Percentiles rank a stretch among this genome's conserved stretches.
These are phyloP conservation scores for Microctonus aethiopoides DNA, from an alignment of 2,888 invertebrate species.

Conservation along the genomic window DNA sequence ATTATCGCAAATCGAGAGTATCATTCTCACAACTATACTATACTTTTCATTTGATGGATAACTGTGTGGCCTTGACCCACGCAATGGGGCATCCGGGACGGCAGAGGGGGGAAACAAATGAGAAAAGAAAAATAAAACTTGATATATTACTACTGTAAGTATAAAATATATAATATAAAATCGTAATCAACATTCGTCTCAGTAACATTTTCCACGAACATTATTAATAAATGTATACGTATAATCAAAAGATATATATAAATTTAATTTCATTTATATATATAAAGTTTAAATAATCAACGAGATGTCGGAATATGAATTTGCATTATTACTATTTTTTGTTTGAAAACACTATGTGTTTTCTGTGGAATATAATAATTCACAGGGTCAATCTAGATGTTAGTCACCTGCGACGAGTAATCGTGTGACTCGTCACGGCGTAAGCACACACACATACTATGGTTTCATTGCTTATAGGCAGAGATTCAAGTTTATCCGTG, in stretches of 20 bases:
- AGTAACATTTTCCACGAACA: background rate
- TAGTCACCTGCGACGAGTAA: slow-evolving; percentile 33
- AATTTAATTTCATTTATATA: background rate
- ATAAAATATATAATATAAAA: no score
- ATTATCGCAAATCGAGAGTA: slow-evolving; percentile 27
- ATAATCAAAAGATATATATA: background rate
- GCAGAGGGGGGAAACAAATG: background rate
- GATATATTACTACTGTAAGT: background rate
- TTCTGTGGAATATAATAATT: background rate
- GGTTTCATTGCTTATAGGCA: background rate
- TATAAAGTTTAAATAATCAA: no score
- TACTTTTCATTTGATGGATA: slow-evolving; percentile 17
- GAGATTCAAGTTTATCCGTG: slow-evolving; percentile 14
- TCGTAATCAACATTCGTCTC: background rate
- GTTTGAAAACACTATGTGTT: background rate
- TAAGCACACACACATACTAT: background rate
- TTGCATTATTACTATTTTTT: background rate
- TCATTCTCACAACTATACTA: slow-evolving; percentile 15
- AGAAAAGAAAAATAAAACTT: background rate
- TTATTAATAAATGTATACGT: background rate
- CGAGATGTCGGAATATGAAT: background rate
- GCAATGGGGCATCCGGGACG: background rate
- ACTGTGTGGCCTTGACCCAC: slow-evolving; percentile 30
- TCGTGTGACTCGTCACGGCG: slow-evolving; percentile 22
- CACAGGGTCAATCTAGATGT: slow-evolving; percentile 23